Evolutionary conservation across 1,140 invertebrate species (phyloP).

Genomic region (Drosophila cardini): DNA sequence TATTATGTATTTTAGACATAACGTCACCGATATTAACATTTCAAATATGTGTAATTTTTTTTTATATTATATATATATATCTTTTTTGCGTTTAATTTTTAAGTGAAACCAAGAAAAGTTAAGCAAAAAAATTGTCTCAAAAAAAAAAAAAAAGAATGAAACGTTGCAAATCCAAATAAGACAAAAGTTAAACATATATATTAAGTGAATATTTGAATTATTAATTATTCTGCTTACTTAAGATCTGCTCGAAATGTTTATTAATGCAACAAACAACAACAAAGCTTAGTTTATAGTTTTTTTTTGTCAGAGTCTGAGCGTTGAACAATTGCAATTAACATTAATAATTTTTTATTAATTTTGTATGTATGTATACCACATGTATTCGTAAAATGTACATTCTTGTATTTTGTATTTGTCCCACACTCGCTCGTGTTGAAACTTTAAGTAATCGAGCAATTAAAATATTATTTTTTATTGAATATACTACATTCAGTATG

Average conservation of each 20-base stretch:
- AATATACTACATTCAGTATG: constrained; percentile 8
- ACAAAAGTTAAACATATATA: constrained; percentile 12
- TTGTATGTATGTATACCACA: constrained; percentile 4
- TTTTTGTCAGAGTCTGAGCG: constrained; percentile 10
- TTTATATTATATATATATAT: constrained; percentile 20
- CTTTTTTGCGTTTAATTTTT: constrained; percentile 37
- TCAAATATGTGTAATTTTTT: constrained; percentile 38
- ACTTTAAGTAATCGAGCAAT: constrained; percentile 2
- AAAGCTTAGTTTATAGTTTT: background rate
- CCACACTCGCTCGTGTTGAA: background rate
- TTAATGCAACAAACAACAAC: too few relatives aligned
- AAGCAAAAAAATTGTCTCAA: constrained; percentile 37
- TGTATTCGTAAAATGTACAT: constrained; percentile 24
- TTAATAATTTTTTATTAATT: background rate
- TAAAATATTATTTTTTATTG: background rate
- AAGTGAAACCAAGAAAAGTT: constrained; percentile 29
- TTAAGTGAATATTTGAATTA: constrained; percentile 15
- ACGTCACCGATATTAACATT: constrained; percentile 44
- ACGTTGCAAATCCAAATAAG: too few relatives aligned
- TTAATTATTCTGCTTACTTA: constrained; percentile 5
- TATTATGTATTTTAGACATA: constrained; percentile 68
- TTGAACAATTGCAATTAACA: constrained; percentile 11
- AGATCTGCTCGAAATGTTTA: constrained; percentile 14
- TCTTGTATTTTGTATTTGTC: constrained; percentile 17
- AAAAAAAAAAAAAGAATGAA: background rate